These are phyloP conservation scores for Meriones unguiculatus DNA, from an alignment of 2,113 vertebrate genomes.

Conservation along the genomic window DNA sequence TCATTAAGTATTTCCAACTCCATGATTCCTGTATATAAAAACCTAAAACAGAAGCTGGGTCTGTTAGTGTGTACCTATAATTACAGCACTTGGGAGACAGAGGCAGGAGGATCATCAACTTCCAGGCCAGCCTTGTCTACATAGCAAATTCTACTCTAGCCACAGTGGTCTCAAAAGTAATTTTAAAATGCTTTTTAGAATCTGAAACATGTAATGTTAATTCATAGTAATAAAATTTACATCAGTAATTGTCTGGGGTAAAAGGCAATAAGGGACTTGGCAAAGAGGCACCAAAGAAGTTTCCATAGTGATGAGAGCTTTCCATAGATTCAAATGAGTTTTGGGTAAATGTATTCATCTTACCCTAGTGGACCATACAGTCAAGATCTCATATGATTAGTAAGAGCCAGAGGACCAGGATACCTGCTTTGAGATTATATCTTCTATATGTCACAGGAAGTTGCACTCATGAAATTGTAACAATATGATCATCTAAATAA, in stretches of 20 bases:
- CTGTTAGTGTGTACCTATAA: neutral
- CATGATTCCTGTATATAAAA: neutral
- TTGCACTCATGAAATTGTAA: neutral
- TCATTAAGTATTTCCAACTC: neutral
- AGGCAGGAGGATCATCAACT: neutral
- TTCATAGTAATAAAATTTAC: neutral
- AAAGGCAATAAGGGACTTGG: neutral
- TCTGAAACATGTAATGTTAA: neutral
- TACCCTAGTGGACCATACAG: neutral
- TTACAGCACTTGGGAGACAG: too few species aligned
- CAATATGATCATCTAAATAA: neutral
- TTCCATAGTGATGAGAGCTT: neutral
- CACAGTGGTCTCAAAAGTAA: neutral
- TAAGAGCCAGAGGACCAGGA: neutral
- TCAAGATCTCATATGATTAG: neutral
- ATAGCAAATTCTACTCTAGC: neutral
- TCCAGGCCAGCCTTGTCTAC: neutral
- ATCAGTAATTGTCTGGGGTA: neutral
- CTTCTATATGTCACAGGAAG: neutral
- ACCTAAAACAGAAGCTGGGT: neutral
- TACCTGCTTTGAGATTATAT: neutral
- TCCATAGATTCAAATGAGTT: neutral
- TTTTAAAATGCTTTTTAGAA: neutral
- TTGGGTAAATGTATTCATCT: neutral
- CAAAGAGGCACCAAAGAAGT: neutral